Evolutionary conservation across 2,888 invertebrate genomes (phyloP), one percentile per base, ranked within the genome.

Genomic region (Diloba caeruleocephala): DNA sequence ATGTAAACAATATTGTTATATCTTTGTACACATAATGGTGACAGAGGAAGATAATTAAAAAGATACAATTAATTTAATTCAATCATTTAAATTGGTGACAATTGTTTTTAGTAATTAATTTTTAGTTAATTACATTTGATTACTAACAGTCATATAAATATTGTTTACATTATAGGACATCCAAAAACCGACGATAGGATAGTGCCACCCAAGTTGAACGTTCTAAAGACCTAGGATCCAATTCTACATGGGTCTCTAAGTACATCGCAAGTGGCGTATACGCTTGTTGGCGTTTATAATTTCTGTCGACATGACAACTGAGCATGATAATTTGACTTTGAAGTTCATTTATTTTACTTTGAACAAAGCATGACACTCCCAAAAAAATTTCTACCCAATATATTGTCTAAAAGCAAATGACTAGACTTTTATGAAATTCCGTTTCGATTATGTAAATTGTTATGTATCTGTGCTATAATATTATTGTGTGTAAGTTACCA

Each of bases 241-340:
- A 57, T 32, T 71, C 65, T 72, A 70, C 74, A 69, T 66, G 68
- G 65, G 70, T 45, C 71, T 66, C 66, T 25, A 37, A 59, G 59
- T 60, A 66, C 50, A 54, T 67, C 42, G 46, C 67, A 55, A 69
- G 68, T 58, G 32, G 72, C 78, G 78, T 80, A 80, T 80, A 78
- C 79, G 63, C 71, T 62, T 69, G 36, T 71, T 74, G 71, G 73
- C 65, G 59, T 55, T 70, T 41, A 44, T 54, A 55, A 45, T 41
- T 31, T 43, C 44, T 48, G 49, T 65, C 49, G 54, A 71, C 72
- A 71, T 71, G 66, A 58, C 37, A 49, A 55, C 53, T 73, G 66
- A 81, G 76, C 77, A 79, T 53, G 62, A 67, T 67, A 66, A 66
- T 59, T 68, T 49, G 41, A 56, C 42, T 57, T 53, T 60, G 37